Percentiles rank a stretch among this genome's conserved stretches.
phyloP scores from a whole-genome alignment of 2,888 invertebrate genomes.

The Creontiades dilutus region DNA sequence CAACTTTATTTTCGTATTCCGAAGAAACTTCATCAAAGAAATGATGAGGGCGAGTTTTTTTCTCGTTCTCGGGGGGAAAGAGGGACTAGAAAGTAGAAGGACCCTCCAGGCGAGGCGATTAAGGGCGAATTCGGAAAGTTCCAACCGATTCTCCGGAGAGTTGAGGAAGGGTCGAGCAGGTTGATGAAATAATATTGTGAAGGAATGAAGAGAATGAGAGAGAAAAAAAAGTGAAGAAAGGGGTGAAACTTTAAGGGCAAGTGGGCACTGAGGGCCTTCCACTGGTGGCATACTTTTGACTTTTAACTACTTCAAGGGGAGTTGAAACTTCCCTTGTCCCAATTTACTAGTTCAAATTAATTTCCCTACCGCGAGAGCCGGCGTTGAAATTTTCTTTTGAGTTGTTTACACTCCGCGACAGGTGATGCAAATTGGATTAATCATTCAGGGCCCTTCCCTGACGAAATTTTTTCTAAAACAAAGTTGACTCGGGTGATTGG shows the following conservation, averaged over 20 bases:
- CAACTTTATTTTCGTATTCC: constrained; percentile 39
- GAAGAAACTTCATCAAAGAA: constrained; percentile 37
- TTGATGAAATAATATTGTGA: constrained; percentile 32
- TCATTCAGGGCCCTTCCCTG: background rate
- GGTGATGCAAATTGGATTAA: constrained; percentile 7
- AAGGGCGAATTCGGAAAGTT: constrained; percentile 13
- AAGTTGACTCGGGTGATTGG: background rate
- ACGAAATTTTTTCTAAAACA: background rate
- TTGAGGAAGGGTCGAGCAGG: constrained; percentile 10
- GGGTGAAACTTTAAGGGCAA: background rate
- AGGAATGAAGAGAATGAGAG: background rate
- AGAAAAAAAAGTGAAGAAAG: background rate
- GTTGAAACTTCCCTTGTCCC: constrained; percentile 1
- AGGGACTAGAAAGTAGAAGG: background rate
- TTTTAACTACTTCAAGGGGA: constrained; percentile 11
- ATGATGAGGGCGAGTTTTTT: background rate
- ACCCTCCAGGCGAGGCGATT: constrained; percentile 17
- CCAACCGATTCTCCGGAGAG: constrained; percentile 1
- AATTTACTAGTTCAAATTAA: constrained; percentile 9
- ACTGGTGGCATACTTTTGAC: background rate
- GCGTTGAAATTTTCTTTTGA: constrained; percentile 4
- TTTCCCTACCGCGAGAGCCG: background rate
- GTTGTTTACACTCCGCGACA: constrained; percentile 20
- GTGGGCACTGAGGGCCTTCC: background rate
- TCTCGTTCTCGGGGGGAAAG: background rate